Evolutionary conservation across 2,888 invertebrate genomes (phyloP).

Genomic region (Sussaba pulchella): DNA sequence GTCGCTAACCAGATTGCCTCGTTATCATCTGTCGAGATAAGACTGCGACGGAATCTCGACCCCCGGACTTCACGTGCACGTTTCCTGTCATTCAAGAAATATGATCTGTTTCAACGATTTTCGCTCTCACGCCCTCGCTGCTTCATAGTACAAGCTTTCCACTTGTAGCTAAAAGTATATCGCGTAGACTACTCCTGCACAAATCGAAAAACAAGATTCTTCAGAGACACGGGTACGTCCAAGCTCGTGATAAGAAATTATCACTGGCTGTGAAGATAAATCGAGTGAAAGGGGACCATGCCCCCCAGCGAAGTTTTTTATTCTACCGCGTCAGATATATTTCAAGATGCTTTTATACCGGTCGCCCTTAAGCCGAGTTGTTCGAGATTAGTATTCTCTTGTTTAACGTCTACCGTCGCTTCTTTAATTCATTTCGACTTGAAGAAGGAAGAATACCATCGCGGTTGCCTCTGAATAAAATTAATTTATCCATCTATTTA

Average conservation of each 20-base stretch:
- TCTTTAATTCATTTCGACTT: too few species aligned
- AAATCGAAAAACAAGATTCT: neutral
- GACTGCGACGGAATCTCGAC: neutral
- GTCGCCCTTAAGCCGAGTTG: neutral
- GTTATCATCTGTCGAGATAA: conserved; percentile 11
- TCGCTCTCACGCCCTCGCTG: neutral
- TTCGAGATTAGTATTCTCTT: too few species aligned
- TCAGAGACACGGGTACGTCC: conserved; percentile 3
- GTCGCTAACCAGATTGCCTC: neutral
- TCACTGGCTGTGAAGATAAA: conserved; percentile 26
- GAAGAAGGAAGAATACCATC: too few species aligned
- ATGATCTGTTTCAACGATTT: neutral
- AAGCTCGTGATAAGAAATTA: neutral
- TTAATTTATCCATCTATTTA: too few species aligned
- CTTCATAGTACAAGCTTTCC: neutral
- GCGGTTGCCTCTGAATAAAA: too few species aligned
- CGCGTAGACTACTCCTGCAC: neutral
- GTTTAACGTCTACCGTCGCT: too few species aligned
- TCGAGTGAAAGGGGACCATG: conserved; percentile 38
- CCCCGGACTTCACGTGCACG: conserved; percentile 36
- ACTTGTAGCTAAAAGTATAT: conserved; percentile 9
- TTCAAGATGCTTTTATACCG: neutral
- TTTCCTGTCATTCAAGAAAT: conserved; percentile 25
- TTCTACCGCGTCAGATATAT: neutral
- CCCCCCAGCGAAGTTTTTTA: conserved; percentile 66